phyloP scores from a whole-genome alignment of 2,113 vertebrate species.

The Sander lucioperca region DNA sequence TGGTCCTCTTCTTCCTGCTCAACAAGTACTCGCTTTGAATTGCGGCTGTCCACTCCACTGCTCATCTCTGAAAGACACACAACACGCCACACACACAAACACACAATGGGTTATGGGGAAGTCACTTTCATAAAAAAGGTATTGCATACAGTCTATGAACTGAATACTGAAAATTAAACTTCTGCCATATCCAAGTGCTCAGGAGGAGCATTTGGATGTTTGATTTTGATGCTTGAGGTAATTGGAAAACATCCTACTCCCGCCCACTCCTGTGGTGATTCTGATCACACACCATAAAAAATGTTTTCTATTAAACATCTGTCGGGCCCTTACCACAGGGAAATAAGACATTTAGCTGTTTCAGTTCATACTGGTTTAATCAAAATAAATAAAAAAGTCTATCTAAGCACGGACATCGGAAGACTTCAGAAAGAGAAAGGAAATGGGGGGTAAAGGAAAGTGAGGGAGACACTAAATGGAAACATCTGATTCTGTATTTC shows the following conservation, averaged over 20 bases:
- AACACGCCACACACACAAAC: not conserved
- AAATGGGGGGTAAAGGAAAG: not conserved
- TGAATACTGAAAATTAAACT: not conserved
- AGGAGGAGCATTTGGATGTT: not conserved
- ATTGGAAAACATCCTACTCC: not conserved
- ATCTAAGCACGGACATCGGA: not conserved
- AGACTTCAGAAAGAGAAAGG: not conserved
- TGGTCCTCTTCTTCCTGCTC: conserved; percentile 71
- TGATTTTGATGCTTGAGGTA: not conserved
- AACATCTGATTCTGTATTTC: not conserved
- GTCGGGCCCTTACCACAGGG: not conserved
- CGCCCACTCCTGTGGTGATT: not conserved
- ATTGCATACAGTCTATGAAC: not conserved
- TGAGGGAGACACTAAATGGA: not conserved
- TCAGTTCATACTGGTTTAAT: not conserved
- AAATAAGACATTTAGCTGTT: not conserved
- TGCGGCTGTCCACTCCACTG: conserved; percentile 58
- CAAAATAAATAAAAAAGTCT: not conserved
- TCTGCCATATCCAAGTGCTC: not conserved
- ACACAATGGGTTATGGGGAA: not conserved
- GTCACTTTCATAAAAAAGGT: not conserved
- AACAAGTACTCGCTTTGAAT: conserved; percentile 62
- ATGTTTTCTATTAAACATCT: not conserved
- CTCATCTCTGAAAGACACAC: conserved; percentile 62
- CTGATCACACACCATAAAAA: conserved; percentile 2